Base-by-base conservation (phyloP, 2,113 vertebrate species). In the Antechinus stuartii region DNA sequence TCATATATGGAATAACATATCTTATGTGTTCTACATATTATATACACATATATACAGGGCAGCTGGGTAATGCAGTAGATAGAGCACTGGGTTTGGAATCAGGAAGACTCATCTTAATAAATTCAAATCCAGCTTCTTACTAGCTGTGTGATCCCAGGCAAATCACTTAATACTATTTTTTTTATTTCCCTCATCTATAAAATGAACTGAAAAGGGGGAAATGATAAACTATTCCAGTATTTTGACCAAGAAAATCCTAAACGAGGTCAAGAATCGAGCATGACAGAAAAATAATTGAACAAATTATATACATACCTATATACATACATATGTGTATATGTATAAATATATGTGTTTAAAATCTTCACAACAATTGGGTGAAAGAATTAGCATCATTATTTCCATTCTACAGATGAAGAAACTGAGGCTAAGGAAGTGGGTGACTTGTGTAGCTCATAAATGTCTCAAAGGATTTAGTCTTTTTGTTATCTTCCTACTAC, bases 21-120 rank as follows among this genome's bases (percentile, higher is more conserved):
- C 56, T 93, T 46, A 93, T 61, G 90, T 84, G 1, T 76, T 57
- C 57, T 57, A 91, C 1, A 10, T 91, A 90, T 49, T 94, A 84
- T 49, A 35, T 10, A 54, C 1, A 9, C 50, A 90, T 16, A 2
- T 30, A 52, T 2, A 68, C 0, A 76, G 46, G 35, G 3, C 3
- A 46, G 1, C 22, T 12, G 10, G 16, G n/a, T 35, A 94, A 54
- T 0, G 0, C 16, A 49, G 90, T 57, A 22, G 16, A 26, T 9
- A 0, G 1, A 25, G 2, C 55, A 14, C 54, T 23, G 12, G 2
- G 24, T 5, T 8, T 14, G 11, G 42, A 3, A 8, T 24, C 8
- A 52, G 4, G 0, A 16, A 26, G 24, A 42, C 10, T 92, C 55
- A 10, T 35, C 25, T 49, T 9, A 50, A 11, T 30, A 52, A 6